Evolutionary conservation across 1,140 invertebrate genomes (phyloP).

Genomic region (Asobara japonica): DNA sequence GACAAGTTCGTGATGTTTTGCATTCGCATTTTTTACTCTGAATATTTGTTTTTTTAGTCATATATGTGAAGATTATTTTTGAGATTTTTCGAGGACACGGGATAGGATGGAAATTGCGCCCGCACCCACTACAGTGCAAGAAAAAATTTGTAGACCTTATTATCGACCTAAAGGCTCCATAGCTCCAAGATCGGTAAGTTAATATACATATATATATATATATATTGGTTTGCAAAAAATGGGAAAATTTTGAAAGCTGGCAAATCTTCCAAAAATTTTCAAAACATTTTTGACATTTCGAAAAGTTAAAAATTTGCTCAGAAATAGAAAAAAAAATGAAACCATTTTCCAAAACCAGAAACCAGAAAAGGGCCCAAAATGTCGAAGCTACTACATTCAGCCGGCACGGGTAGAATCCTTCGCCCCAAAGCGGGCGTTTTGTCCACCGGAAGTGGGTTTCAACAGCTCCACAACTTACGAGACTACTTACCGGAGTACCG

Average conservation of each 20-base stretch:
- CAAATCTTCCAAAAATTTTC: not conserved
- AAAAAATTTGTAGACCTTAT: not conserved
- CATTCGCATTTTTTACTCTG: too few relatives aligned
- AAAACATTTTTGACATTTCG: not conserved
- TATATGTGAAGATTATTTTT: too few relatives aligned
- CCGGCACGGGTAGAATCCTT: slow-evolving; percentile 67
- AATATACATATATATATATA: too few relatives aligned
- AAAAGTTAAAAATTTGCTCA: too few relatives aligned
- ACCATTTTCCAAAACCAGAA: not conserved
- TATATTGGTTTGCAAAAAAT: too few relatives aligned
- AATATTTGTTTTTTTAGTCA: too few relatives aligned
- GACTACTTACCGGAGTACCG: slow-evolving; percentile 65
- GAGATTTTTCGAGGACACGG: too few relatives aligned
- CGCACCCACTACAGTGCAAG: not conserved
- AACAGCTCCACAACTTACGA: slow-evolving; percentile 70
- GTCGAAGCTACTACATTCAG: slow-evolving; percentile 65
- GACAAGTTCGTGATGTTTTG: too few relatives aligned
- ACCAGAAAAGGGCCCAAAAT: not conserved
- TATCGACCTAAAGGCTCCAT: not conserved
- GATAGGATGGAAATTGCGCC: not conserved
- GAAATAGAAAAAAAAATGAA: too few relatives aligned
- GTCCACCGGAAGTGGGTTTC: slow-evolving; percentile 64
- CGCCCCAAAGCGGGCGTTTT: slow-evolving; percentile 64
- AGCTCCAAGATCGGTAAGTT: not conserved
- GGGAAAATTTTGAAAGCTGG: too few relatives aligned